phyloP scores from a whole-genome alignment of 2,888 invertebrate genomes.

The Hyalella azteca region DNA sequence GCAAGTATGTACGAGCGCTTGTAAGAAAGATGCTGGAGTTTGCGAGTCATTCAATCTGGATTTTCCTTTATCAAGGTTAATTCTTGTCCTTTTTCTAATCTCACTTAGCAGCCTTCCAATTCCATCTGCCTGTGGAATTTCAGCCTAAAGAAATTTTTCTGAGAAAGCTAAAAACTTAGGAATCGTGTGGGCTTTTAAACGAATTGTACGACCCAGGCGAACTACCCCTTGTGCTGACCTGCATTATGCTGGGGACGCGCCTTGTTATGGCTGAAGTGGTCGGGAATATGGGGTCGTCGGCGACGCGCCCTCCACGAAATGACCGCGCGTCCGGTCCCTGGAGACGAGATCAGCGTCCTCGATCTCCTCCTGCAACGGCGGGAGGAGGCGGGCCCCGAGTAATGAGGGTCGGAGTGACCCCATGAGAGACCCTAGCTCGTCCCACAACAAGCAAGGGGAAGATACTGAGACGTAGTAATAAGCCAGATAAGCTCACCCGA shows the following conservation, averaged over 20 bases:
- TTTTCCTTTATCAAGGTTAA: too few relatives aligned
- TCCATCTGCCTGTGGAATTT: too few relatives aligned
- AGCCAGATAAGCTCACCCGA: slow-evolving; percentile 19
- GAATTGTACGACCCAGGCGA: neutral
- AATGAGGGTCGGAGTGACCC: slow-evolving; percentile 26
- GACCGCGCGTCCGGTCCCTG: neutral
- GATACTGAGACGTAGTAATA: slow-evolving; percentile 20
- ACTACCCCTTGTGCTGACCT: too few relatives aligned
- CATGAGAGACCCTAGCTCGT: neutral
- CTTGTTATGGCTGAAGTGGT: slow-evolving; percentile 9
- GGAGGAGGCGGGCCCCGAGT: neutral
- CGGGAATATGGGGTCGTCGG: neutral
- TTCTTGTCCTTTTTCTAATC: too few relatives aligned
- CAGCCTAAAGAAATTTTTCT: too few relatives aligned
- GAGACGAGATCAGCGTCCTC: neutral
- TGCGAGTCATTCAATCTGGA: too few relatives aligned
- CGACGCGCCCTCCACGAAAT: neutral
- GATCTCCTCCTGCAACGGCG: neutral
- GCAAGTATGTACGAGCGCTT: too few relatives aligned
- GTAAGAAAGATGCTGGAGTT: too few relatives aligned
- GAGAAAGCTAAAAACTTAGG: too few relatives aligned
- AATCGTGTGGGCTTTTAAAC: neutral
- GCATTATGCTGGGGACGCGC: too few relatives aligned
- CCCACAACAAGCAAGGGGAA: slow-evolving; percentile 24
- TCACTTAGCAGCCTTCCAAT: too few relatives aligned